Conservation (phyloP, 1,140 invertebrate species). For the Aphelinus certus region DNA sequence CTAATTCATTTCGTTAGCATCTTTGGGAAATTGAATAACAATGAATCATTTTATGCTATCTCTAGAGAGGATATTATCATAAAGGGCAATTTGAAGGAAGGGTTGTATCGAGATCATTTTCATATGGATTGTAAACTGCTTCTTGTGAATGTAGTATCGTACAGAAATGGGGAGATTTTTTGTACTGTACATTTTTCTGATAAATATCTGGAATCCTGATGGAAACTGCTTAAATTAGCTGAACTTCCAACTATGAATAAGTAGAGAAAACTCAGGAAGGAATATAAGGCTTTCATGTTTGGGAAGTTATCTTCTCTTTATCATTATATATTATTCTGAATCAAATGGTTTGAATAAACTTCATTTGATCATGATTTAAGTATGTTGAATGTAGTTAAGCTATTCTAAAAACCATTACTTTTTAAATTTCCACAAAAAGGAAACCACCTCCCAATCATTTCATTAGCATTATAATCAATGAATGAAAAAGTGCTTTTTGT, state of each 20-base stretch:
- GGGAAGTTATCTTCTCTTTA: conserved; percentile 62
- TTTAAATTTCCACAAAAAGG: conserved; percentile 58
- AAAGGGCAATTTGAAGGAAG: conserved; percentile 18
- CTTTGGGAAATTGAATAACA: background rate
- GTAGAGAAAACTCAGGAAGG: conserved; percentile 53
- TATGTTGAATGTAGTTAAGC: no score
- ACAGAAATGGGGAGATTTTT: conserved; percentile 18
- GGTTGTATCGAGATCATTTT: conserved; percentile 22
- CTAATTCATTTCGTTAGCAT: no score
- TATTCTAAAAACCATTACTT: no score
- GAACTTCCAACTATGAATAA: conserved; percentile 16
- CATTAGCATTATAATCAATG: conserved; percentile 66
- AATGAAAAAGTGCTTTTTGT: conserved; percentile 63
- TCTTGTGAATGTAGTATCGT: conserved; percentile 4
- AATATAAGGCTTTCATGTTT: conserved; percentile 64
- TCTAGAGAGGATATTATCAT: conserved; percentile 39
- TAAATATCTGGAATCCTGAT: conserved; percentile 18
- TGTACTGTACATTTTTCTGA: conserved; percentile 13
- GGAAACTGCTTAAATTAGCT: conserved; percentile 23
- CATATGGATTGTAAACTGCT: conserved; percentile 23
- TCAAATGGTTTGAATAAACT: no score
- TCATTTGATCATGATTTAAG: no score
- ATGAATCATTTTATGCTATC: conserved; percentile 61
- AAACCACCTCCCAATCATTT: conserved; percentile 75
- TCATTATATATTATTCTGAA: background rate